These are phyloP conservation scores for Lanius ludovicianus DNA, from an alignment of 2,113 vertebrate genomes.

Conservation along the genomic window DNA sequence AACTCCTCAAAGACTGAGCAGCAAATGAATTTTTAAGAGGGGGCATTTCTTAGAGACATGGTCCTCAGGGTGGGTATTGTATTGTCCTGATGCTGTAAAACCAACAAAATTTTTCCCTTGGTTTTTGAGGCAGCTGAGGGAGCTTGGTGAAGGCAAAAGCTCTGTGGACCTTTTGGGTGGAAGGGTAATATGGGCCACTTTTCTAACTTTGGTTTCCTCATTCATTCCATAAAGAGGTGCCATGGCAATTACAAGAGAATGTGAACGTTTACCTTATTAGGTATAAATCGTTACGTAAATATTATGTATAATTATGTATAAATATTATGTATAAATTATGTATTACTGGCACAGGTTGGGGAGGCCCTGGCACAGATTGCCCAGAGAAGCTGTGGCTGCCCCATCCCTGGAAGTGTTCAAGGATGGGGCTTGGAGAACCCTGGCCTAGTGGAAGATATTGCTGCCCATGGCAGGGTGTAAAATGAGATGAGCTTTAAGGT, in stretches of 20 bases:
- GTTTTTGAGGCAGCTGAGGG: neutral
- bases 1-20: neutral
- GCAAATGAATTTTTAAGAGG: neutral
- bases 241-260: neutral
- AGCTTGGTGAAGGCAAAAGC: neutral
- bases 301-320: neutral
- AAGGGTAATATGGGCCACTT: neutral
- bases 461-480: neutral
- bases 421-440: neutral
- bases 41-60: neutral
- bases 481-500: neutral
- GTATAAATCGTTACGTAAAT: neutral
- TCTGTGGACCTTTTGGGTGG: neutral
- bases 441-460: neutral
- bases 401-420: neutral
- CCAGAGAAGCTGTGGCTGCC: neutral
- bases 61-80: neutral
- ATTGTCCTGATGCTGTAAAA: neutral
- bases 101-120: neutral
- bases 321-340: neutral
- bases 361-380: neutral
- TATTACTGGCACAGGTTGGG: neutral
- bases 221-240: neutral
- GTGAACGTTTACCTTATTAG: neutral
- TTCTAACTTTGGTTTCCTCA: neutral